These are phyloP conservation scores for Sitobion miscanthi DNA, from an alignment of 1,140 invertebrate species.

Conservation along the genomic window DNA sequence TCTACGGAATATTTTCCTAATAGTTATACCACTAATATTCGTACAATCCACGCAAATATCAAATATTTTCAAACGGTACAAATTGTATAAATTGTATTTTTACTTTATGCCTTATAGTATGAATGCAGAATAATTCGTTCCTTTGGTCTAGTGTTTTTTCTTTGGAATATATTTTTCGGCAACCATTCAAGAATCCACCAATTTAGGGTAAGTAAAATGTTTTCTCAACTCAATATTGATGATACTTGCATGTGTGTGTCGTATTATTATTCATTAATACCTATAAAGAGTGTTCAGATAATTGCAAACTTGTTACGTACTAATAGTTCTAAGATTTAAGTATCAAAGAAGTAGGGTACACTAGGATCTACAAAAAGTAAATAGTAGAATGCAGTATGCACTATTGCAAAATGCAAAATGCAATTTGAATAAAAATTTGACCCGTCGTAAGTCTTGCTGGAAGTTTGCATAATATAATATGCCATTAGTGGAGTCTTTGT, in stretches of 20 bases:
- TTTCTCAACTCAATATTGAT: not conserved
- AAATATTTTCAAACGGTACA: not conserved
- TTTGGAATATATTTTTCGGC: not conserved
- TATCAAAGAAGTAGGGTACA: too few relatives aligned
- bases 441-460: not conserved
- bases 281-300: not conserved
- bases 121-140: too few relatives aligned
- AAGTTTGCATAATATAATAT: too few relatives aligned
- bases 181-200: not conserved
- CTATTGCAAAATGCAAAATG: not conserved
- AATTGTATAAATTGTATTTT: too few relatives aligned
- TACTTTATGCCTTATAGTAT: too few relatives aligned
- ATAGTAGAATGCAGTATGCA: not conserved
- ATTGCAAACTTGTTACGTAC: not conserved
- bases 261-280: not conserved
- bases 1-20: too few relatives aligned
- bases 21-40: too few relatives aligned
- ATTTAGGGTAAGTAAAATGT: not conserved
- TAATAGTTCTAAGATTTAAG: not conserved
- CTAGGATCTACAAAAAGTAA: not conserved
- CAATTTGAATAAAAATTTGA: not conserved
- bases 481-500: not conserved
- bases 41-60: not conserved
- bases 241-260: not conserved
- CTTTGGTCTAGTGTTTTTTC: not conserved